A percentile compares a stretch with the other conserved stretches of the same genome.
phyloP scores from a whole-genome alignment of 2,113 vertebrate species.

The Microtus oregoni region DNA sequence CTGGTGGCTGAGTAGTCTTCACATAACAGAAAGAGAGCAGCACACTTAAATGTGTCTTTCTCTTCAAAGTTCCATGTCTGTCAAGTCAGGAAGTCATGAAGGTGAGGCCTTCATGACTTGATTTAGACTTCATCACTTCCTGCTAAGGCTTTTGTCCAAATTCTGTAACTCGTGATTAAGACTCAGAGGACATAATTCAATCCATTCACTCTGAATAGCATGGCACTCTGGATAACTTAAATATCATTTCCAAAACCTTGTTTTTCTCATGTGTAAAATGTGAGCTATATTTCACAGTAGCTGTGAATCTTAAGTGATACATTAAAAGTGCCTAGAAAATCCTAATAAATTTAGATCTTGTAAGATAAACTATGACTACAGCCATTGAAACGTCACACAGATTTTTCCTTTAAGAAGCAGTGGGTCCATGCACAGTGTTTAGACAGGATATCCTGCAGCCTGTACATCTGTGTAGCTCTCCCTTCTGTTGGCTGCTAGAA shows the following conservation, averaged over 20 bases:
- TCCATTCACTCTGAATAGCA: not conserved
- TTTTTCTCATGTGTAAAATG: not conserved
- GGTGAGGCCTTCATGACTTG: not conserved
- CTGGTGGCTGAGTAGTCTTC: too few species aligned
- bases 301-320: not conserved
- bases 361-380: not conserved
- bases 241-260: not conserved
- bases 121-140: not conserved
- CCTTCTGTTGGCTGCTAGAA: not conserved
- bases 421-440: not conserved
- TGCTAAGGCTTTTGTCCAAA: not conserved
- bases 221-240: not conserved
- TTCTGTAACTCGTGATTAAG: not conserved
- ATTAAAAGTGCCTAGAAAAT: not conserved
- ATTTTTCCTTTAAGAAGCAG: not conserved
- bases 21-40: not conserved
- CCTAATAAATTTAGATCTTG: not conserved
- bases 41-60: fast-evolving
- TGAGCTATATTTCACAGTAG: not conserved
- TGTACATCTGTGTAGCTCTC: too few species aligned
- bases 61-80: not conserved
- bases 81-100: too few species aligned
- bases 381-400: fast-evolving
- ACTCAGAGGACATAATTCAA: not conserved
- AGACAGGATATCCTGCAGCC: not conserved